These are phyloP conservation scores for Euplagia quadripunctaria DNA, from an alignment of 2,888 invertebrate species.

Conservation along the genomic window DNA sequence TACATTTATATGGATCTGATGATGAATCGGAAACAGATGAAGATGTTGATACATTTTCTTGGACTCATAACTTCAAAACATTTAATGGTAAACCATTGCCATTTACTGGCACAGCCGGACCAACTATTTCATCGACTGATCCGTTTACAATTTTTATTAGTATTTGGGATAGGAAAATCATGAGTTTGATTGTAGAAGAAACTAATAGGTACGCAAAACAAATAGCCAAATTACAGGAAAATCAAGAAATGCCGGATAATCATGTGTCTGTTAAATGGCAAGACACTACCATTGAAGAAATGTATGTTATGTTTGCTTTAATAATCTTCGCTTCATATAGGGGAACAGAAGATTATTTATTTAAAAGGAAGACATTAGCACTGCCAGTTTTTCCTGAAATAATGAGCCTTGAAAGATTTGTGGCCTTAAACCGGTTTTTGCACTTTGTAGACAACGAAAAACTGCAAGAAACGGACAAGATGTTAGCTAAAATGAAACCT, in stretches of 20 bases:
- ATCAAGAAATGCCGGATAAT: neutral
- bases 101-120: constrained; percentile 8
- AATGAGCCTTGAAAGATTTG: constrained; percentile 2
- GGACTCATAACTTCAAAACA: constrained; percentile 6
- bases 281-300: constrained; percentile 11
- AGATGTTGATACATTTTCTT: neutral
- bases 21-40: neutral
- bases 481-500: constrained; percentile 9
- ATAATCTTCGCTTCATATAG: neutral
- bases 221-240: neutral
- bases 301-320: constrained; percentile 10
- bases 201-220: constrained; percentile 17
- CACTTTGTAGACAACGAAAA: constrained; percentile 14
- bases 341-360: neutral
- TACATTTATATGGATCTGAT: neutral
- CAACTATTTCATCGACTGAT: constrained; percentile 8
- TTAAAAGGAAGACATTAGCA: neutral
- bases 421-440: neutral
- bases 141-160: constrained; percentile 12
- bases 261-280: constrained; percentile 2
- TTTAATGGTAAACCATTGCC: constrained; percentile 7
- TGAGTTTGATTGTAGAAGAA: constrained; percentile 11
- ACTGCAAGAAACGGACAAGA: neutral
- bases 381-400: constrained; percentile 10
- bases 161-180: constrained; percentile 18